Percentiles rank a stretch among this genome's conserved stretches.
These are phyloP conservation scores for Limnephilus marmoratus DNA, from an alignment of 2,888 invertebrate genomes.

Conservation along the genomic window DNA sequence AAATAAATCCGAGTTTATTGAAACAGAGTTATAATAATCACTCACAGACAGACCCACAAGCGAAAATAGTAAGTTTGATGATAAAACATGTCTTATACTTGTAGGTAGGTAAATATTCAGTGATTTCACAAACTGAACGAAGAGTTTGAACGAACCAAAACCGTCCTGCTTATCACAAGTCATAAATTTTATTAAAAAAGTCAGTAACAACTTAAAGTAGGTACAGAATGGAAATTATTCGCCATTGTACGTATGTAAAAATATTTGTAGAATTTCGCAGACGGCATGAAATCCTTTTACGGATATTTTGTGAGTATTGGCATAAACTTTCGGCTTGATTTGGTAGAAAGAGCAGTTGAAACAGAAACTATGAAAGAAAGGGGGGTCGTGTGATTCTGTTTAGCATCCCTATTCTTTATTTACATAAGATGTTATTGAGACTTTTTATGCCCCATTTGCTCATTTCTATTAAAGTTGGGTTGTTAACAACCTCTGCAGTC, in stretches of 20 bases:
- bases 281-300: constrained; percentile 4
- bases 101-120: background rate
- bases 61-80: too few relatives aligned
- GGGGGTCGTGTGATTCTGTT: constrained; percentile 51
- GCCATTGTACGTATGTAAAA: background rate
- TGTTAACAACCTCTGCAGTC: constrained; percentile 63
- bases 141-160: background rate
- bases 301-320: constrained; percentile 10
- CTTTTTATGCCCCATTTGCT: constrained; percentile 66
- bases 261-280: background rate
- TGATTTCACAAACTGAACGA: background rate
- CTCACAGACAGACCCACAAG: too few relatives aligned
- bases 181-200: background rate
- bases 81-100: background rate
- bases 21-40: too few relatives aligned
- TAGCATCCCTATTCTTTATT: constrained; percentile 53
- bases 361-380: background rate
- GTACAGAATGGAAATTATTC: background rate
- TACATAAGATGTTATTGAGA: constrained; percentile 62
- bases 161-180: background rate
- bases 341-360: constrained; percentile 35
- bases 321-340: constrained; percentile 36
- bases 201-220: background rate
- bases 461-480: constrained; percentile 62
- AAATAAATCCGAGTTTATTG: too few relatives aligned